phyloP scores from a whole-genome alignment of 1,140 invertebrate genomes.

The Trinorchestia longiramus region DNA sequence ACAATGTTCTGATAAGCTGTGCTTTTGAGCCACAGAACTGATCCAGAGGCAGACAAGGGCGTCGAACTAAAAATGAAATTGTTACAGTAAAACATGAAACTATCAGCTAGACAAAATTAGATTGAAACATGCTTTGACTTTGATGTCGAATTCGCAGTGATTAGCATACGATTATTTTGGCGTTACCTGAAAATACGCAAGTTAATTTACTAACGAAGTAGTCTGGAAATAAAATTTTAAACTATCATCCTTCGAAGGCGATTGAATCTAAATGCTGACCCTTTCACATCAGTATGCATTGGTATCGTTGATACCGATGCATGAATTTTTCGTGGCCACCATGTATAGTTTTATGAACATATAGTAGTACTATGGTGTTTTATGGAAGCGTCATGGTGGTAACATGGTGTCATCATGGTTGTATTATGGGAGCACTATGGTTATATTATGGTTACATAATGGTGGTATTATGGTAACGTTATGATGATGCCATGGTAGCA shows the following conservation, averaged over 20 bases:
- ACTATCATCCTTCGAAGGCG: not conserved
- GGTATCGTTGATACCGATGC: too few species aligned
- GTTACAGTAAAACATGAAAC: too few species aligned
- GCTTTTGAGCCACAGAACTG: not conserved
- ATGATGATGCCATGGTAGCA: too few species aligned
- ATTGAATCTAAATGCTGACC: not conserved
- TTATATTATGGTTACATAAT: too few species aligned
- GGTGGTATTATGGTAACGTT: too few species aligned
- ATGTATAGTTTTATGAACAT: too few species aligned
- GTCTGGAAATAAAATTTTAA: not conserved
- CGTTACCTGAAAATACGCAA: not conserved
- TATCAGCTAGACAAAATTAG: not conserved
- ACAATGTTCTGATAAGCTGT: not conserved
- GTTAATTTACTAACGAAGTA: not conserved
- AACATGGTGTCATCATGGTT: too few species aligned
- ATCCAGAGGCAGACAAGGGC: not conserved
- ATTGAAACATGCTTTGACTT: not conserved
- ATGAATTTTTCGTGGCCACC: too few species aligned
- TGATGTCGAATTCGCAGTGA: not conserved
- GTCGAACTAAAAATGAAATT: not conserved
- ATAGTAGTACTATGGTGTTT: too few species aligned
- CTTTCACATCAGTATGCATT: too few species aligned
- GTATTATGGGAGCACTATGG: too few species aligned
- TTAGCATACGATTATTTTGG: not conserved
- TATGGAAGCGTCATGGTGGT: too few species aligned